phyloP scores from a whole-genome alignment of 92 coral and sea anemone species.

The Diadumene lineata region DNA sequence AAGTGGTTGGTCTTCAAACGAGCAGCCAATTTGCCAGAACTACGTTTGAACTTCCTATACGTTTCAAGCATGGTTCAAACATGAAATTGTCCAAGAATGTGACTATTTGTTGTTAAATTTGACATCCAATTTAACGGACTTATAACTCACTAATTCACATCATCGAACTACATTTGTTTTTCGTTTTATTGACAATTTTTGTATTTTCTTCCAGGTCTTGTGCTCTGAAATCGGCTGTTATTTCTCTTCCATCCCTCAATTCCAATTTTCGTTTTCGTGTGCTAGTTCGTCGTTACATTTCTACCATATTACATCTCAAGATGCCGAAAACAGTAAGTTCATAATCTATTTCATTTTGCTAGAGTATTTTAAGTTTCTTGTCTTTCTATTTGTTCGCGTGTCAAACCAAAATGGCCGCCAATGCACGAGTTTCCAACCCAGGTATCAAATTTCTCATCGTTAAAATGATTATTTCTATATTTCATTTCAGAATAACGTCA shows the following conservation, averaged over 20 bases:
- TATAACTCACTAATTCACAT: not conserved
- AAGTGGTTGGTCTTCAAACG: not conserved
- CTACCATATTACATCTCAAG: conserved; percentile 6
- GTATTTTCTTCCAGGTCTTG: conserved; percentile 5
- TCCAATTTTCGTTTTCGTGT: conserved; percentile 5
- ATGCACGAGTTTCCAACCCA: conserved; percentile 15
- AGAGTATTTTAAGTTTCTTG: not conserved
- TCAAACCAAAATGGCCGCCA: not conserved
- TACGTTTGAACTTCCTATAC: conserved; percentile 8
- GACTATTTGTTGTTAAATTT: not conserved
- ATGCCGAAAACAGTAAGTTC: conserved; percentile 43
- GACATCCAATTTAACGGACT: not conserved
- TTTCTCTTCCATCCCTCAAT: too few species aligned
- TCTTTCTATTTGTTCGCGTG: not conserved
- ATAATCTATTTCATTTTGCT: not conserved
- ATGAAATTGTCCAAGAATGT: conserved; percentile 12
- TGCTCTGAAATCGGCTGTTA: conserved; percentile 4
- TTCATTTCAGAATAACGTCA: conserved; percentile 88
- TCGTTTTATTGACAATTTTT: not conserved
- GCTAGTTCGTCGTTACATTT: conserved; percentile 9
- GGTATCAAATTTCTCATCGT: conserved; percentile 18
- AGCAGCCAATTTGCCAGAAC: not conserved
- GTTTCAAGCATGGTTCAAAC: not conserved
- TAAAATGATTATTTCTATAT: conserved; percentile 6
- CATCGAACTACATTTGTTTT: not conserved